These are phyloP conservation scores for Mesoclemmys tuberculata DNA, from an alignment of 2,113 vertebrate species.

Conservation along the genomic window DNA sequence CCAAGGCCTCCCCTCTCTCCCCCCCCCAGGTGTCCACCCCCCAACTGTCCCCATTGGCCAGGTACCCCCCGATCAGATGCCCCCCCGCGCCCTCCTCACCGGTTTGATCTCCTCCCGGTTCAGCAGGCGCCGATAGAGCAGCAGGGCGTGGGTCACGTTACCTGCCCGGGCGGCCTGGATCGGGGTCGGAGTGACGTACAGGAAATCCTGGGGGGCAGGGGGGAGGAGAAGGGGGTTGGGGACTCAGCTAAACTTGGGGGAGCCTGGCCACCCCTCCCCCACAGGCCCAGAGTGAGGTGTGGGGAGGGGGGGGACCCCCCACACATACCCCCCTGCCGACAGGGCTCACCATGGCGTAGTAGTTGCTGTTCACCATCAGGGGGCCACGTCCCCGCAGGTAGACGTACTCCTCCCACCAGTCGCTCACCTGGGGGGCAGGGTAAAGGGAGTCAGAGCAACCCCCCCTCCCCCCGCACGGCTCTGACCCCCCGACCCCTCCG, in stretches of 20 bases:
- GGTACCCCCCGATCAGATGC: not conserved
- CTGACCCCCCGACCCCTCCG: not conserved
- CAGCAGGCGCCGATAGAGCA: constrained; percentile 86
- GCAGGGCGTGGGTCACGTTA: constrained; percentile 84
- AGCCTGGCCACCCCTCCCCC: not conserved
- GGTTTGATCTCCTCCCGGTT: constrained; percentile 88
- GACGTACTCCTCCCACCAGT: constrained; percentile 95
- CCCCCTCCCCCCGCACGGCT: not conserved
- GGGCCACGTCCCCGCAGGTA: constrained; percentile 87
- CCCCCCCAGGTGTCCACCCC: too few relatives aligned
- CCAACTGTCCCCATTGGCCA: too few relatives aligned
- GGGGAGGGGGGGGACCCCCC: not conserved
- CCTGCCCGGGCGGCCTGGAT: constrained; percentile 86
- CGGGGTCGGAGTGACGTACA: constrained; percentile 66
- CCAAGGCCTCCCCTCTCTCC: too few relatives aligned
- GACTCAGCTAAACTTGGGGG: not conserved
- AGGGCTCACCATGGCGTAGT: constrained; percentile 88
- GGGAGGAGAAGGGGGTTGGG: not conserved
- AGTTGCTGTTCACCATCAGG: constrained; percentile 93
- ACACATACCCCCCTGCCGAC: too few relatives aligned
- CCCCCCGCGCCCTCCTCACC: constrained; percentile 69
- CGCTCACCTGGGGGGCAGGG: constrained; percentile 82
- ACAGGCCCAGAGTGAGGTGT: not conserved
- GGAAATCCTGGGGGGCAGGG: constrained; percentile 52
- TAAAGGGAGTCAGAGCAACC: not conserved